Evolutionary conservation across 2,888 invertebrate species (phyloP).

Genomic region (Lissonota sp.): DNA sequence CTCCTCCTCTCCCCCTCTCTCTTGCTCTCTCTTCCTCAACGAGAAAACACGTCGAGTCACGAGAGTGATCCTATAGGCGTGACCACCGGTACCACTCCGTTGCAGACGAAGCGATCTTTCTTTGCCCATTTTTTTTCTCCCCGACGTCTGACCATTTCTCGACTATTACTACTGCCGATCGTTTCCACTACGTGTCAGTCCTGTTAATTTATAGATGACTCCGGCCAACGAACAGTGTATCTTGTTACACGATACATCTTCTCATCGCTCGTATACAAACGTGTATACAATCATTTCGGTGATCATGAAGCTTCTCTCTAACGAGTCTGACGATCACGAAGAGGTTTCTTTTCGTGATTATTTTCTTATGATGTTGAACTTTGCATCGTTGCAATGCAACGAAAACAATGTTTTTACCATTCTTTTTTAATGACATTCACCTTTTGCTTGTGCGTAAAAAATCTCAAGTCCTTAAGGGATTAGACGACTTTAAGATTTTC

Average conservation of each 20-base stretch:
- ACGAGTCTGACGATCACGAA: constrained; percentile 49
- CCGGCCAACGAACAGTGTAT: not conserved
- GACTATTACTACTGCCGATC: constrained; percentile 57
- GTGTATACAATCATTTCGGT: constrained; percentile 42
- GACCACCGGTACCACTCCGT: constrained; percentile 31
- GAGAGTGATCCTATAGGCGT: constrained; percentile 26
- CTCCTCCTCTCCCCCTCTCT: constrained; percentile 42
- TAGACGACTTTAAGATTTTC: no score
- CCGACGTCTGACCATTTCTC: constrained; percentile 49
- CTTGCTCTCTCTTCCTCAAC: constrained; percentile 22
- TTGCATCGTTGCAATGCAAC: no score
- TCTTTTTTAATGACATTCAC: no score
- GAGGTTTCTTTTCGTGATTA: not conserved
- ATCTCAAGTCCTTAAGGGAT: no score
- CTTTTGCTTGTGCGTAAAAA: no score
- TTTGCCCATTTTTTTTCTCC: constrained; percentile 24
- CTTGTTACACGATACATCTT: constrained; percentile 3
- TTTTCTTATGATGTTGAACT: no score
- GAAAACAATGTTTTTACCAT: no score
- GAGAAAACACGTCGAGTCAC: constrained; percentile 9
- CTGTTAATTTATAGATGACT: constrained; percentile 6
- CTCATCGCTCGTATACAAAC: not conserved
- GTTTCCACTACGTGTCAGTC: constrained; percentile 12
- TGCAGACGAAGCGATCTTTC: constrained; percentile 2
- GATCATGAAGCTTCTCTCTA: constrained; percentile 43